These are phyloP conservation scores for Oryzias celebensis DNA, from an alignment of 2,113 vertebrate genomes.

Conservation along the genomic window DNA sequence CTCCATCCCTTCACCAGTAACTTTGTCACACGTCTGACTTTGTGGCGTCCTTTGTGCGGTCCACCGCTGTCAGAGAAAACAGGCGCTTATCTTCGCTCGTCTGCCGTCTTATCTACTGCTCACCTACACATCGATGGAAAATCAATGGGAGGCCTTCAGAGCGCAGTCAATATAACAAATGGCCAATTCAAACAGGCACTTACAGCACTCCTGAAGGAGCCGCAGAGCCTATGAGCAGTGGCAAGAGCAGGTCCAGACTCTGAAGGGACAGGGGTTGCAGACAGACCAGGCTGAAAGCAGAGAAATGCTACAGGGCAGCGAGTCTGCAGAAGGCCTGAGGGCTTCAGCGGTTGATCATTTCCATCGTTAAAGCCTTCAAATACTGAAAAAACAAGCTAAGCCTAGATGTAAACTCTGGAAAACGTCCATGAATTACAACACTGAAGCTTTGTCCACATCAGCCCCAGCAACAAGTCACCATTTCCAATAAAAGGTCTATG, in stretches of 20 bases:
- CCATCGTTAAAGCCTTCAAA: no score
- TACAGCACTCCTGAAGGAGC: constrained; percentile 37
- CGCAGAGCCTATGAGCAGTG: background rate
- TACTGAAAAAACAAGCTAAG: no score
- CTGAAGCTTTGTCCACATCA: no score
- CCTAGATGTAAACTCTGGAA: no score
- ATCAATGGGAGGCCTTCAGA: constrained; percentile 71
- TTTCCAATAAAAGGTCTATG: no score
- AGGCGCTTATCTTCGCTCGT: constrained; percentile 66
- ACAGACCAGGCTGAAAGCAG: background rate
- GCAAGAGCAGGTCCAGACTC: constrained; percentile 13
- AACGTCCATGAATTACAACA: no score
- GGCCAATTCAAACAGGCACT: constrained; percentile 60
- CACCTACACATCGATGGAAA: constrained; percentile 68
- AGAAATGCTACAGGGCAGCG: constrained; percentile 15
- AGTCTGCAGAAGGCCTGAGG: background rate
- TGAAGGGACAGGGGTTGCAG: background rate
- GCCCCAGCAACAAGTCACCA: no score
- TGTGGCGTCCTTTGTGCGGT: constrained; percentile 57
- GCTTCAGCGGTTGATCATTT: no score
- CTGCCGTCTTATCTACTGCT: constrained; percentile 71
- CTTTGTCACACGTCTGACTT: constrained; percentile 68
- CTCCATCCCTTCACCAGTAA: constrained; percentile 17
- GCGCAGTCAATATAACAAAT: constrained; percentile 69
- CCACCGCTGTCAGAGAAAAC: constrained; percentile 55